Percentiles rank a stretch among this genome's conserved stretches.
These are phyloP conservation scores for Drosophila mimica DNA, from an alignment of 2,888 invertebrate species.

Conservation along the genomic window DNA sequence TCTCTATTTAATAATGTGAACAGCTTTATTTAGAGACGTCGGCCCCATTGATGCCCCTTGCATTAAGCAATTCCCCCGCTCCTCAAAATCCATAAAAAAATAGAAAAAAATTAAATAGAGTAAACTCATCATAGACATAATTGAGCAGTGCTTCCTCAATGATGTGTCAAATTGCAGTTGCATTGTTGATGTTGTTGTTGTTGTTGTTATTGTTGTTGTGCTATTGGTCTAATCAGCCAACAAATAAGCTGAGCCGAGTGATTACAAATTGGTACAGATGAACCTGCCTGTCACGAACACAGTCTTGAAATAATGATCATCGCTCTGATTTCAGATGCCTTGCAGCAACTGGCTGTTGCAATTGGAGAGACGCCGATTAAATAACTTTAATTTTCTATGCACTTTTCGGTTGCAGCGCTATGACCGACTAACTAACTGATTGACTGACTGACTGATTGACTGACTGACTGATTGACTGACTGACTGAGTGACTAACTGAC, in stretches of 20 bases:
- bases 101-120: not conserved
- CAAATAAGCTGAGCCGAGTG: slow-evolving; percentile 11
- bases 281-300: slow-evolving; percentile 16
- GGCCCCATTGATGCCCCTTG: slow-evolving; percentile 20
- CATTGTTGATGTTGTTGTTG: slow-evolving; percentile 30
- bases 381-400: slow-evolving; percentile 50
- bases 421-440: slow-evolving; percentile 24
- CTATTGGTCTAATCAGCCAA: slow-evolving; percentile 23
- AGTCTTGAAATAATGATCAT: slow-evolving; percentile 37
- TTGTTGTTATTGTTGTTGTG: not conserved
- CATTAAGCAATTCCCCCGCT: slow-evolving; percentile 38
- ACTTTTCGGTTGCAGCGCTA: slow-evolving; percentile 45
- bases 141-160: slow-evolving; percentile 48
- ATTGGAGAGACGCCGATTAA: slow-evolving; percentile 47
- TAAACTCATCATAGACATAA: slow-evolving; percentile 33
- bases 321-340: slow-evolving; percentile 20
- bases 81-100: slow-evolving; percentile 14
- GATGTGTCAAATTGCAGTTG: slow-evolving; percentile 46
- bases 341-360: slow-evolving; percentile 34
- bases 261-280: slow-evolving; percentile 35
- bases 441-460: slow-evolving; percentile 15
- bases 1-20: not conserved
- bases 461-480: slow-evolving; percentile 13
- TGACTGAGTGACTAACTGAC: slow-evolving; percentile 1
- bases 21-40: slow-evolving; percentile 1